Percentiles rank a stretch among this genome's conserved stretches.
Evolutionary conservation across 2,797 vertebrate genomes (phyloP).

Genomic region (Sphenopsis melanotis): DNA sequence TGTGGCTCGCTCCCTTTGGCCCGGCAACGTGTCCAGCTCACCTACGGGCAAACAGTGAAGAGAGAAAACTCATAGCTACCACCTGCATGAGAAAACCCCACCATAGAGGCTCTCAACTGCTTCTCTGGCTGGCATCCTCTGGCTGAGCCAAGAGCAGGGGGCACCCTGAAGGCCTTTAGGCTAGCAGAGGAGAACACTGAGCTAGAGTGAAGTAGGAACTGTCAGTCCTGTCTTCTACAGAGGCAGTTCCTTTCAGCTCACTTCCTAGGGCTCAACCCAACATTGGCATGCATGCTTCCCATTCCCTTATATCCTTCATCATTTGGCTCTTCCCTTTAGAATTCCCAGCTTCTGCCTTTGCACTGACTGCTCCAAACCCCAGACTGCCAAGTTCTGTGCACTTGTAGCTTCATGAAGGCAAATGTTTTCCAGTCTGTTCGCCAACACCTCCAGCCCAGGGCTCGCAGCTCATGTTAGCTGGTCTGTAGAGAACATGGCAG

Average conservation of each 20-base stretch:
- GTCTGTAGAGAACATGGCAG: not conserved
- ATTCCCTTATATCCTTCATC: not conserved
- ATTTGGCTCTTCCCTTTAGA: not conserved
- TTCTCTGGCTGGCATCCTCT: not conserved
- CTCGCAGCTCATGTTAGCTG: not conserved
- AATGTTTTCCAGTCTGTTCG: not conserved
- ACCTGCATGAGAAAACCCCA: not conserved
- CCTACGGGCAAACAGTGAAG: constrained; percentile 24
- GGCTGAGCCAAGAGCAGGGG: not conserved
- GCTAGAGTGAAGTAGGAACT: not conserved
- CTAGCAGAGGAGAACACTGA: not conserved
- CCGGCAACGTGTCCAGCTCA: constrained; percentile 76
- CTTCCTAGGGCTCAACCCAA: not conserved
- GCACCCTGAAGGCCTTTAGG: not conserved
- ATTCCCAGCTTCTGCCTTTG: not conserved
- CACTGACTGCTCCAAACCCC: not conserved
- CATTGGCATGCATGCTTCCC: not conserved
- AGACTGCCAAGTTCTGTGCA: not conserved
- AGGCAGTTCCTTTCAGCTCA: not conserved
- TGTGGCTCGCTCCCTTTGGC: constrained; percentile 90
- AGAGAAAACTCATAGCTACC: not conserved
- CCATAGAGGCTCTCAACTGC: fast-evolving
- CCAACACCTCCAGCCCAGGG: not conserved
- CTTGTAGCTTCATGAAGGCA: fast-evolving
- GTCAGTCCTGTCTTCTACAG: not conserved